These are phyloP conservation scores for Uloborus diversus DNA, from an alignment of 1,140 invertebrate genomes.

Conservation along the genomic window DNA sequence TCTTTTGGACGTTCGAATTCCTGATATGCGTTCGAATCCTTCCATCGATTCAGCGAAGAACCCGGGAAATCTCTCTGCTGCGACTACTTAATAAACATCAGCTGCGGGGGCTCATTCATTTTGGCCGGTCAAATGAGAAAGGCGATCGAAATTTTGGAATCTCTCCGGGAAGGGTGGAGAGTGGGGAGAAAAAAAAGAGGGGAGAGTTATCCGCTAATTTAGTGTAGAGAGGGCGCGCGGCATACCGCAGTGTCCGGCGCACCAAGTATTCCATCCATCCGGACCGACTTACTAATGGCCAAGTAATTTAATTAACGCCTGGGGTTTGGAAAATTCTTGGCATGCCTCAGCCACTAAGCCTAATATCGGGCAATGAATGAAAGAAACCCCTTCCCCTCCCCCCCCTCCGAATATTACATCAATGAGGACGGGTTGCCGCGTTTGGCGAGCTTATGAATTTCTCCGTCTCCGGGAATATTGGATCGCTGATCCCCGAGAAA, in stretches of 20 bases:
- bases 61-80: too few species aligned
- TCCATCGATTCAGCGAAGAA: too few species aligned
- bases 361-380: conserved; percentile 55
- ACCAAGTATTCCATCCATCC: neutral
- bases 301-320: conserved; percentile 56
- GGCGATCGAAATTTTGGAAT: too few species aligned
- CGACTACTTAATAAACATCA: too few species aligned
- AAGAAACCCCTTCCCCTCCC: conserved; percentile 32
- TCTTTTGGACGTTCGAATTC: too few species aligned
- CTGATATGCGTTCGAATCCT: too few species aligned
- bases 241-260: conserved; percentile 46
- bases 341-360: conserved; percentile 54
- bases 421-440: conserved; percentile 12
- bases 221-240: conserved; percentile 42
- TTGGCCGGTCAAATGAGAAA: too few species aligned
- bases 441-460: conserved; percentile 40
- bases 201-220: conserved; percentile 47
- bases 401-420: conserved; percentile 49
- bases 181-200: too few species aligned
- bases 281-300: conserved; percentile 50
- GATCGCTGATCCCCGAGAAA: too few species aligned
- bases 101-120: too few species aligned
- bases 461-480: too few species aligned
- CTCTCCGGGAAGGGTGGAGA: too few species aligned
- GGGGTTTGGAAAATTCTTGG: conserved; percentile 53